Evolutionary conservation across 1,140 invertebrate genomes (phyloP).

Genomic region (Drosophila micromelanica): DNA sequence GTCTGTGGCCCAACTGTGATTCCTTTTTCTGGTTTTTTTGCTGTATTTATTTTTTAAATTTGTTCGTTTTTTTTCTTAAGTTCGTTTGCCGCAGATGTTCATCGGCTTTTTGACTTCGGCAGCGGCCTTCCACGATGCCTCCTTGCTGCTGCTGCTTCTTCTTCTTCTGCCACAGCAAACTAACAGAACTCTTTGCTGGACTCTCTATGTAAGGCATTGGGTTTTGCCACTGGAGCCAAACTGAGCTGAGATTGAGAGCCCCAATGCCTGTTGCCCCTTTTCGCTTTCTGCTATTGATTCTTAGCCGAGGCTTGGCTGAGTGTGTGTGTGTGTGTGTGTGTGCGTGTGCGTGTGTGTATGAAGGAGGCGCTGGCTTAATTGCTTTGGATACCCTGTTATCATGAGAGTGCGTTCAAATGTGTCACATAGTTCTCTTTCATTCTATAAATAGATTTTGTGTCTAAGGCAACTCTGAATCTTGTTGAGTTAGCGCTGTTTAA

Average conservation of each 20-base stretch:
- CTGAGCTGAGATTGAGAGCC: no score
- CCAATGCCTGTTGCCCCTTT: constrained; percentile 29
- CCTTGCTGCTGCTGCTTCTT: constrained; percentile 11
- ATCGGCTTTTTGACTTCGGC: constrained; percentile 14
- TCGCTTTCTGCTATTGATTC: constrained; percentile 40
- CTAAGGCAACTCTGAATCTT: no score
- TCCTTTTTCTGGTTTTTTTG: constrained; percentile 41
- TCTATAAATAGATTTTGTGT: no score
- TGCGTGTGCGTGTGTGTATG: neutral
- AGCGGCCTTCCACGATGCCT: constrained; percentile 13
- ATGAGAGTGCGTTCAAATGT: neutral
- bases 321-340: neutral
- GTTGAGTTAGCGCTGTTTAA: no score
- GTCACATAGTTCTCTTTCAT: neutral
- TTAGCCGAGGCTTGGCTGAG: neutral
- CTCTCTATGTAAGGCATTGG: constrained; percentile 74
- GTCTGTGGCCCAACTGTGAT: constrained; percentile 67
- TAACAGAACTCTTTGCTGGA: constrained; percentile 32
- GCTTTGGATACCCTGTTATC: constrained; percentile 39
- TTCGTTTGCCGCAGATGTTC: constrained; percentile 61
- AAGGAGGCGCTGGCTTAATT: constrained; percentile 28
- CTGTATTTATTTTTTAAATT: neutral
- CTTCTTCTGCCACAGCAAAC: constrained; percentile 12
- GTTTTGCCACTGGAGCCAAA: constrained; percentile 39
- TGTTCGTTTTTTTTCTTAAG: constrained; percentile 23